Evolutionary conservation across 2,888 invertebrate genomes (phyloP), one percentile per base, ranked within the genome.

Genomic region (Spisula subtruncata): DNA sequence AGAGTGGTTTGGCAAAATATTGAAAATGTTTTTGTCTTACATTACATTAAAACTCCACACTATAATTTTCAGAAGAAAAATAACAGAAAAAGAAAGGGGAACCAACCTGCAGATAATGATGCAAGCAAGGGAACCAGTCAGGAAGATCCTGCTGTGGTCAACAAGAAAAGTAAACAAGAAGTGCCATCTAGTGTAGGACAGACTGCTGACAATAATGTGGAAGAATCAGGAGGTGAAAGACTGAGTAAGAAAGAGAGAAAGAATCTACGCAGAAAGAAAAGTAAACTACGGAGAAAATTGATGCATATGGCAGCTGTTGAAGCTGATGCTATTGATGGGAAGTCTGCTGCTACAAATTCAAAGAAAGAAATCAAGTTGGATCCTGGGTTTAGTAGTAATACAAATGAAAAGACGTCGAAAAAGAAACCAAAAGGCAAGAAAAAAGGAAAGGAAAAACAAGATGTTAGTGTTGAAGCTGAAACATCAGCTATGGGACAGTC

Each of bases 201-300:
- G 2, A 75, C 16, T 5, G 10, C 32, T 35, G 35, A 35, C 20
- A 12, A 25, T 18, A 25, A 14, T 18, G 46, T 60, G 12, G 60
- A 20, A 60, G n/a, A 60, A 5, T 25, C 10, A 60, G 75, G 35
- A 5, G 29, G 32, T 32, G 75, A 32, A 32, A 75, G 25, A 75
- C 35, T 32, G 79, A 86, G 83, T 85, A 85, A 83, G 83, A 88
- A 89, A 48, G 79, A 88, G 86, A 83, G 60, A 56, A 89, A 84
- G 60, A 90, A 84, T 84, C 75, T 81, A 41, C 81, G 71, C 16
- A 66, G 80, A 82, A 88, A 91, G 80, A 35, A 79, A 32, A 80
- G n/a, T 54, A 48, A 79, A 41, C 35, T 75, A 54, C 54, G 51
- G 56, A 83, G 84, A 71, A 81, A 83, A 60, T 66, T 81, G 12